Evolutionary conservation across 1,140 invertebrate species (phyloP).

Genomic region (Drosophila athabasca): DNA sequence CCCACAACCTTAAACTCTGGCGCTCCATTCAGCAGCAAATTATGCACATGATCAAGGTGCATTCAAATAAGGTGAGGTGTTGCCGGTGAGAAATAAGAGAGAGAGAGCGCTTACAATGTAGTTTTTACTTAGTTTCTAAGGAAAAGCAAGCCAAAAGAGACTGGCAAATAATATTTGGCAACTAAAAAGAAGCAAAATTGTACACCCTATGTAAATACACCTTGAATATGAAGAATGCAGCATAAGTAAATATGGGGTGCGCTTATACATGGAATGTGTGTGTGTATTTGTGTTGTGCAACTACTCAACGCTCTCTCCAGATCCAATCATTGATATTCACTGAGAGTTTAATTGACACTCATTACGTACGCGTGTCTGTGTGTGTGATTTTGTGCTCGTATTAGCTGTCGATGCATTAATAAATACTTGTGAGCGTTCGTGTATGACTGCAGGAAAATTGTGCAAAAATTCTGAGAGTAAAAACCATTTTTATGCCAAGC

Average conservation of each 20-base stretch:
- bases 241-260: too few relatives aligned
- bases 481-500: conserved; percentile 31
- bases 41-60: conserved; percentile 48
- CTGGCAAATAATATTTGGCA: too few relatives aligned
- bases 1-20: not conserved
- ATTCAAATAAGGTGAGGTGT: not conserved
- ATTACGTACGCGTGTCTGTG: conserved; percentile 14
- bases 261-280: too few relatives aligned
- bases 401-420: conserved; percentile 21
- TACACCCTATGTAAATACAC: not conserved
- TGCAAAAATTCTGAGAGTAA: conserved; percentile 29
- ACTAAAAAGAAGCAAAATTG: too few relatives aligned
- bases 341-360: conserved; percentile 53
- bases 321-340: conserved; percentile 45
- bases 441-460: conserved; percentile 6
- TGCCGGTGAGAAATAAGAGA: too few relatives aligned
- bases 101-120: too few relatives aligned
- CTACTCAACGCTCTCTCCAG: conserved; percentile 14
- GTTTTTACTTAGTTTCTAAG: too few relatives aligned
- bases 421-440: conserved; percentile 10
- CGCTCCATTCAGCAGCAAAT: conserved; percentile 49
- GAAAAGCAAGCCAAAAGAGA: too few relatives aligned
- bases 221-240: conserved; percentile 18
- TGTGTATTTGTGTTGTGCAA: too few relatives aligned
- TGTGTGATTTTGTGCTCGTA: conserved; percentile 15